Base-by-base conservation (phyloP, 2,797 vertebrate species). In the Lepidocolaptes lacrymiger region DNA sequence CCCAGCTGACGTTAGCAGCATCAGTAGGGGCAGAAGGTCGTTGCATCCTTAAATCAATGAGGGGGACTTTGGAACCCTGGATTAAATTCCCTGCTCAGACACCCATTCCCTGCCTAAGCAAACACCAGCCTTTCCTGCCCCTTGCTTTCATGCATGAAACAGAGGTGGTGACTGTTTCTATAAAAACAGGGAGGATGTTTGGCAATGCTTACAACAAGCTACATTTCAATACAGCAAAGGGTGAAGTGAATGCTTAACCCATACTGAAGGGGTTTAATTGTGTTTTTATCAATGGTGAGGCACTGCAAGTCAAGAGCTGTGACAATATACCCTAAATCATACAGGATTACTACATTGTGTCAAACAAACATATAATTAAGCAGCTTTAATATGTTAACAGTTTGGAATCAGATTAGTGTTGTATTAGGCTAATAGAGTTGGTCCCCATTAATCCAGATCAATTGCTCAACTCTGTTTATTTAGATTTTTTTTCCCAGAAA, bases 381-480 rank as follows among this genome's bases (percentile, higher is more conserved):
- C 82, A 88, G 95, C 93, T 97, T 96, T 97, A 95, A 82, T 91
- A 93, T 90, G 94, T 95, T 96, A 97, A 96, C 95, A 95, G 91
- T 96, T 96, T 94, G 85, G 79, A 94, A 95, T 93, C 91, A 97
- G 93, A 97, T 97, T 97, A 96, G 55, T 43, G 80, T 88, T 95
- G 74, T 92, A 92, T 96, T 95, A 96, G 79, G 81, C 86, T 96
- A 97, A 97, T 94, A 92, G 88, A 95, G 92, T 74, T 63, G 72
- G 86, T 93, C 71, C 61, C 76, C 84, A 91, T 94, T 94, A 95
- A 97, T 88, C 89, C 94, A 96, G 80, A 94, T 71, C 75, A 92
- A 91, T 94, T 89, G 69, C 93, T 96, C 78, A 41, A 73, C 64
- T 95, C 93, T 49, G 27, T 95, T 94, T 89, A 83, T 76, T 95